Base-by-base conservation (phyloP, 2,888 invertebrate genomes). In the Callyntrura sp. region DNA sequence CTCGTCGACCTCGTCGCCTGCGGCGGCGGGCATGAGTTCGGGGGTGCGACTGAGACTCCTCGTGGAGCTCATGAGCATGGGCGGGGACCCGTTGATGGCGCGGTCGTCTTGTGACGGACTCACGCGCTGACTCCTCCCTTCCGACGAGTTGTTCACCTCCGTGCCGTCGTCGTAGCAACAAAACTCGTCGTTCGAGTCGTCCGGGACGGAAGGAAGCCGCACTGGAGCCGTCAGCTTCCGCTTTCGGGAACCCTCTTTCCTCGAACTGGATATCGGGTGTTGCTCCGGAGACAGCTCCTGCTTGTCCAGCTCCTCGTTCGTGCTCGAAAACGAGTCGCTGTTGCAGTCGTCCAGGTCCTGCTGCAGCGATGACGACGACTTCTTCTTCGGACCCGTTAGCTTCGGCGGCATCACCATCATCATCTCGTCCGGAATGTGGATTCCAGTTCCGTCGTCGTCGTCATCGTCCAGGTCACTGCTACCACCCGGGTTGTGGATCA, bases 361-460 rank as follows among this genome's bases (percentile, higher is more conserved):
- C 20, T 55, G 20, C 51, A 28, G 9, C 51, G 65, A 65, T 20
- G 68, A 51, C 43, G 43, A 25, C 23, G 25, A 17, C 20, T 35
- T 28, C 28, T 70, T 51, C 28, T 17, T 51, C 65, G n/a, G n/a
- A 25, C 25, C 57, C 12, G 12, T 76, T n/a, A 11, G 62, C 79
- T 55, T 62, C 17, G 55, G 85, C 14, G 78, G 73, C 78, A 78
- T 78, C 4, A 86, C 88, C 60, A 84, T 85, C 78, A 91, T 90
- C 90, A 81, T 84, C 78, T 78, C 82, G 57, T 79, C 83, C 0
- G 81, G 87, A 23, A 91, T 91, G 81, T 92, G 92, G 25, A 91
- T 91, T 23, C 93, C 93, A 55, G 92, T 92, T 51, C 95, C 93
- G 92, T 94, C 93, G 91, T 94, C 95, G 94, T 94, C 95, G 51